Base-by-base conservation (phyloP, 2,888 invertebrate species). In the Clusia tigrina region DNA sequence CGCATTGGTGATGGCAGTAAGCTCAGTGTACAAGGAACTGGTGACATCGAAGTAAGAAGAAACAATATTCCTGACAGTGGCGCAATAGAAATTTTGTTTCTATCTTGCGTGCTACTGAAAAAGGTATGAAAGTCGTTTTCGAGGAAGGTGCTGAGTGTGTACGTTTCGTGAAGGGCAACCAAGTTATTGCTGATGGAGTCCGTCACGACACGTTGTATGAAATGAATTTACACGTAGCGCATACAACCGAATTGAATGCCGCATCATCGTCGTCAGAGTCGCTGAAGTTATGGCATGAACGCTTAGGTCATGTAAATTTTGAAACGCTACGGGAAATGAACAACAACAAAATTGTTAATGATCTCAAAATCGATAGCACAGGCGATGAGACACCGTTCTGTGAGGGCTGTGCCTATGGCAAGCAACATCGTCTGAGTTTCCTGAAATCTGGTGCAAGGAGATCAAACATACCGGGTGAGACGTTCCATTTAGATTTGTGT, bases 251-350 rank as follows among this genome's bases (percentile, higher is more conserved):
- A 32, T 15, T 67, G 17, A 58, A 61, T 46, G n/a, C 22, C 10
- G 42, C 63, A 24, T 62, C 59, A 22, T 42, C 42, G 20, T n/a
- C n/a, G n/a, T n/a, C n/a, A n/a, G 58, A 46, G 12, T 61, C 63
- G 48, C 1, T 61, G 23, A 63, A 65, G 25, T 6, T 70, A 2
- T 71, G 72, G 71, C 71, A 74, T 32, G 70, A 73, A 46, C 32
- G 70, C 15, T 26, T 73, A 22, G 69, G 67, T 6, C 70, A 68
- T 17, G 69, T 67, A 24, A 69, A 70, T 58, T 68, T 62, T 38
- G 62, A 62, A 12, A 66, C 58, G 20, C 57, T 66, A 9, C 2
- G 38, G 12, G 60, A 60, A 17, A 64, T 62, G 63, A 26, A 37
- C 17, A n/a, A 26, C 9, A 58, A 54, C 1, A 9, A 17, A 48